Evolutionary conservation across 2,113 vertebrate species (phyloP).

Genomic region (Camelus dromedarius): DNA sequence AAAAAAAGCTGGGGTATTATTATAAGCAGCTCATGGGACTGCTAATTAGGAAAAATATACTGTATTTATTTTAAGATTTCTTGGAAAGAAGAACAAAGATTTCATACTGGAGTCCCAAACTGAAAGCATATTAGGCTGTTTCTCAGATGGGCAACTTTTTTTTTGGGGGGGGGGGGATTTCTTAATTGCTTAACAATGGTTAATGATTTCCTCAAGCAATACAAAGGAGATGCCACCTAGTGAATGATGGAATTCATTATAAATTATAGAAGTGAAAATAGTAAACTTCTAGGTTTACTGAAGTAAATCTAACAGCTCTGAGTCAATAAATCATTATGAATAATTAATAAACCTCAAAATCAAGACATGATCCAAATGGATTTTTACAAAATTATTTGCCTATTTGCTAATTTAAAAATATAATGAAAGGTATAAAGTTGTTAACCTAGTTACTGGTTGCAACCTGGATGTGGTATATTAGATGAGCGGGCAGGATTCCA

Average conservation of each 20-base stretch:
- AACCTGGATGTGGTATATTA: not conserved
- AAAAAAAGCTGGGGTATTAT: not conserved
- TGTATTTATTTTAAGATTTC: not conserved
- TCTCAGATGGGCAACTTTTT: not conserved
- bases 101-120: not conserved
- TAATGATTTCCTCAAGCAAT: conserved; percentile 29
- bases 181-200: not conserved
- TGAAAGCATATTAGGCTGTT: not conserved
- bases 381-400: conserved; percentile 28
- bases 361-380: not conserved
- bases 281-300: not conserved
- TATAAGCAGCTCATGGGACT: not conserved
- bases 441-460: not conserved
- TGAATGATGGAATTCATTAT: not conserved
- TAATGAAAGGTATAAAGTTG: not conserved
- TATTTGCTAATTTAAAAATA: not conserved
- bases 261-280: not conserved
- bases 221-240: not conserved
- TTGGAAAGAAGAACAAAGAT: not conserved
- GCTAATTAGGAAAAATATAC: conserved; percentile 26
- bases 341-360: conserved; percentile 36
- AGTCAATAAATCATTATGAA: conserved; percentile 1
- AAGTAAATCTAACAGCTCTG: not conserved
- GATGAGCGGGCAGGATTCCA: not conserved
- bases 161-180: not conserved